Evolutionary conservation across 1,140 invertebrate species (phyloP), one percentile per base, ranked within the genome.

Genomic region (Brachionus calyciflorus): DNA sequence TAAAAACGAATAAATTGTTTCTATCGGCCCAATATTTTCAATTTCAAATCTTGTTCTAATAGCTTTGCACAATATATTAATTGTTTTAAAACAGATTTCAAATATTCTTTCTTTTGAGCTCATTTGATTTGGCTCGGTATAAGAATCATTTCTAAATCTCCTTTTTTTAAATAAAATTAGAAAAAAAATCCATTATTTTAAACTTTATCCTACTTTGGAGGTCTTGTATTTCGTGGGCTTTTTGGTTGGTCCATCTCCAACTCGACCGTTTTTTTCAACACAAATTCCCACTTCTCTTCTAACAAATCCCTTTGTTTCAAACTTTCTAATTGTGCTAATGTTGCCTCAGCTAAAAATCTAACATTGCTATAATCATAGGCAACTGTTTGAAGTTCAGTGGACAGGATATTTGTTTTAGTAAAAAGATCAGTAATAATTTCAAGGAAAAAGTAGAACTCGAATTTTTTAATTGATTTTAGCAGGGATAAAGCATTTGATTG

Each of bases 291-390:
- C 33, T 30, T 33, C 30, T 60, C 30, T 33, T 60, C 55, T 33
- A 60, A 60, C 30, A 33, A 33, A n/a, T 60, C 55, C 19, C 30
- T 37, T 40, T 17, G 26, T 60, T 60, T 60, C 33, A 60, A 37
- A 60, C n/a, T 19, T 33, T 60, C 33, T 33, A 60, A 37, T 30
- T 60, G 30, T 6, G 55, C 14, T 17, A 60, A 33, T 33, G 55
- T 60, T 33, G 55, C 26, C 30, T 60, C 55, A 60, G 55, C 55
- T 60, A 60, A 30, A 19, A 33, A 30, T 60, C 53, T 57, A 26
- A 57, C 53, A 57, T 57, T 57, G 21, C 21, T 14, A 57, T 57
- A 57, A 28, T 57, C 53, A 26, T 26, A 57, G n/a, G 12, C 14
- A 57, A 57, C 53, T 26, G 53, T 26, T 57, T 57, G 53, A 26